These are phyloP conservation scores for Brachypteracias leptosomus DNA, from an alignment of 2,113 vertebrate genomes.

Conservation along the genomic window DNA sequence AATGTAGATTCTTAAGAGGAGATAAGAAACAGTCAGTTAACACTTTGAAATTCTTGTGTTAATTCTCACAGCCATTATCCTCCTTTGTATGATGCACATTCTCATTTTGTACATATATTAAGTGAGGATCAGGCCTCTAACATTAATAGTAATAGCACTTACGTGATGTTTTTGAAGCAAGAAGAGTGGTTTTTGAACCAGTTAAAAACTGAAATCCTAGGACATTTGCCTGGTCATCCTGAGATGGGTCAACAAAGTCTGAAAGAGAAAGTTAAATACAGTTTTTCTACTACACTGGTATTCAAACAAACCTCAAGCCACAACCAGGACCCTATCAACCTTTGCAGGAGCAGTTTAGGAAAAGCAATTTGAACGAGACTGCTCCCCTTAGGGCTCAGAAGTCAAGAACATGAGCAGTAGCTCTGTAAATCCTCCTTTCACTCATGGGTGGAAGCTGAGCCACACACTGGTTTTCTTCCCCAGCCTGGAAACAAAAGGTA, in stretches of 20 bases:
- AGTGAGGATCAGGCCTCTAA: background rate
- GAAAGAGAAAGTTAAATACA: slow-evolving; percentile 7
- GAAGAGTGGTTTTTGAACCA: slow-evolving; percentile 85
- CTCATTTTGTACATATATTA: background rate
- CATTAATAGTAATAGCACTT: slow-evolving; percentile 69
- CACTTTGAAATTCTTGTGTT: background rate
- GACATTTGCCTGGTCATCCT: slow-evolving; percentile 86
- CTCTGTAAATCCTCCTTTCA: background rate
- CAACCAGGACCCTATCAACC: background rate
- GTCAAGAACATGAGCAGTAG: background rate
- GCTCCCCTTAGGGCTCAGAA: background rate
- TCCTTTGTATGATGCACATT: background rate
- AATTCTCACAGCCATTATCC: background rate
- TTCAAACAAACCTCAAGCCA: background rate
- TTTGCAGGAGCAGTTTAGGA: background rate
- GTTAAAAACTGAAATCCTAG: slow-evolving; percentile 88
- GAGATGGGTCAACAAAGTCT: slow-evolving; percentile 85
- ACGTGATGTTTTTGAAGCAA: slow-evolving; percentile 96
- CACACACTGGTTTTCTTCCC: background rate
- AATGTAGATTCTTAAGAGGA: background rate
- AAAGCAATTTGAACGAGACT: background rate
- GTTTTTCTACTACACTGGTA: background rate
- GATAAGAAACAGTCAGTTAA: background rate
- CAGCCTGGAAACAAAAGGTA: background rate
- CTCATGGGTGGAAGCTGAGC: background rate